Base-by-base conservation (phyloP, 2,888 invertebrate species). In the Trilocha varians region DNA sequence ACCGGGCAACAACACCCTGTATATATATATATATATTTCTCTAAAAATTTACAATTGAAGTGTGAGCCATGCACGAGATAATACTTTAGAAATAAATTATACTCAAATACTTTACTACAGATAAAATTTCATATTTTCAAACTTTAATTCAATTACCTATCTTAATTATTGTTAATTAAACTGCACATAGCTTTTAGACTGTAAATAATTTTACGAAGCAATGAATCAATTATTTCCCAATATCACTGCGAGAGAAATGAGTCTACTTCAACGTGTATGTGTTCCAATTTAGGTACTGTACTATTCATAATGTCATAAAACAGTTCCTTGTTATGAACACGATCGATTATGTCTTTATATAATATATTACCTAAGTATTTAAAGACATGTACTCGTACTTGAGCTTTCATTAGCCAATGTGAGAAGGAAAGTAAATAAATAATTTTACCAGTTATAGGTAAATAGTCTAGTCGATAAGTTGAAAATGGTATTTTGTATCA, bases 271-370 rank as follows among this genome's bases (percentile, higher is more conserved):
- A 9, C 11, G 11, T 25, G 25, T 11, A 25, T 1, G 25, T 25
- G 25, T 11, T 25, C 25, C 25, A 25, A 25, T 33, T 38, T 14
- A 36, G 36, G 3, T 36, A 36, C 9, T 43, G 40, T 18, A 32
- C 34, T 18, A 40, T 38, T 45, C 45, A 42, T 41, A 40, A 45
- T 40, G 38, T 38, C 15, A 40, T 35, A 25, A 16, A 40, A 42
- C 36, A 42, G 40, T 49, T 49, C 49, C 46, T 49, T 43, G 40
- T 45, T 38, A 41, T 34, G 41, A 41, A 45, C 41, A 42, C 38
- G 49, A 45, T 40, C 46, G 34, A 40, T 36, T 42, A 43, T 17
- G 37, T 11, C 13, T 39, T 46, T 49, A 40, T 41, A 44, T 39
- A 46, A 46, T 39, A n/a, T 42, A 18, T 32, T 40, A 34, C 38